A percentile compares a stretch with the other conserved stretches of the same genome.
phyloP scores from a whole-genome alignment of 2,888 invertebrate species.

The Agriopis leucophaearia region DNA sequence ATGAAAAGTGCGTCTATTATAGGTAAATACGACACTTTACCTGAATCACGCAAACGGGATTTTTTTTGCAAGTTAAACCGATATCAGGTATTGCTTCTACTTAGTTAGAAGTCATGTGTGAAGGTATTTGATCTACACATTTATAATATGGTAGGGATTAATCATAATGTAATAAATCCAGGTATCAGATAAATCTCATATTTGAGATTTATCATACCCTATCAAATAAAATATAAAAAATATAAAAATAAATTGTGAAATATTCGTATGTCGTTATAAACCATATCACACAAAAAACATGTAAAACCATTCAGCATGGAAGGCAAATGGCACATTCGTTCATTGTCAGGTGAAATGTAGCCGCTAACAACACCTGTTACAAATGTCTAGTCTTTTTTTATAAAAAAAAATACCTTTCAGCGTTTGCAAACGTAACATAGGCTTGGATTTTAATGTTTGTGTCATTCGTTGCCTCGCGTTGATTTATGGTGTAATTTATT shows the following conservation, averaged over 20 bases:
- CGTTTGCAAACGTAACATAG: slow-evolving; percentile 22
- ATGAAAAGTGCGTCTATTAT: no score
- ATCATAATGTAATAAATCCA: no score
- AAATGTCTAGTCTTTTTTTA: slow-evolving; percentile 47
- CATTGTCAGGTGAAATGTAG: slow-evolving; percentile 58
- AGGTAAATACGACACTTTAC: no score
- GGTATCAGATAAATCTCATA: background rate
- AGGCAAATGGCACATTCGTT: slow-evolving; percentile 47
- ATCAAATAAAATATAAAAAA: background rate
- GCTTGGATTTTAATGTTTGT: slow-evolving; percentile 49
- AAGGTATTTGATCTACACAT: no score
- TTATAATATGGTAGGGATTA: no score
- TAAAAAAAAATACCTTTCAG: slow-evolving; percentile 43
- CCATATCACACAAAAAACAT: slow-evolving; percentile 39
- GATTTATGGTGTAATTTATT: slow-evolving; percentile 66
- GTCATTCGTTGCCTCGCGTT: slow-evolving; percentile 58
- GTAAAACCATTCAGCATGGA: slow-evolving; percentile 30
- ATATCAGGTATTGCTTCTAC: no score
- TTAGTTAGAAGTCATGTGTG: no score
- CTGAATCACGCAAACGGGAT: no score
- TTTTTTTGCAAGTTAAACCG: no score
- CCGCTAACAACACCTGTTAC: slow-evolving; percentile 63
- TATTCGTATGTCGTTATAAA: slow-evolving; percentile 2
- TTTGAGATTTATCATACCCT: background rate
- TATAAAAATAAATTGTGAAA: background rate